Evolutionary conservation across 2,888 invertebrate genomes (phyloP), one percentile per base, ranked within the genome.

Genomic region (Zootermopsis nevadensis): DNA sequence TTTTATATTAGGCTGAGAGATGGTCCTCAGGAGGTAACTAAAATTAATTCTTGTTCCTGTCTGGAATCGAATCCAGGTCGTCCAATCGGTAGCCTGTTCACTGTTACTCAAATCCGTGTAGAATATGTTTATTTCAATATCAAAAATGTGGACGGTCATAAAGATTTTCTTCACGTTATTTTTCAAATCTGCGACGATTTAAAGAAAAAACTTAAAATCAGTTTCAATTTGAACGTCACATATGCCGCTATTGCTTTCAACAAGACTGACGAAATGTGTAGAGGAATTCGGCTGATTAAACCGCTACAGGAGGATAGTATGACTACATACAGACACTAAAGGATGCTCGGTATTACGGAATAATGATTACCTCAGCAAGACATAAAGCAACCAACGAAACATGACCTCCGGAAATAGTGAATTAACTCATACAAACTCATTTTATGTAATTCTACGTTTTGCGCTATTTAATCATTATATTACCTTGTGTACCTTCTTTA

Each of bases 351-450:
- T 60, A 60, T 60, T 60, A 8, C 60, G 3, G 7, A 60, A 8
- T 60, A 60, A 60, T 60, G 6, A 60, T 3, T 60, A 60, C 6
- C 38, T 4, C 38, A 38, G 38, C 38, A 10, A 38, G 38, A 38
- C 38, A 38, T 38, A 38, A n/a, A n/a, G n/a, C n/a, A n/a, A n/a
- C n/a, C n/a, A n/a, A n/a, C n/a, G n/a, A n/a, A n/a, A 38, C 33
- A 35, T 38, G 76, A 76, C 76, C 42, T 76, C 42, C 35, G 24
- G 76, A 35, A 76, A 76, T n/a, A 38, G n/a, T 12, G 24, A 38
- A 76, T 76, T 76, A 76, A 76, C 42, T 38, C 38, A 2, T 38
- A 19, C 76, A 42, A 38, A 38, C n/a, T 76, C 76, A 76, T 76
- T 76, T n/a, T 76, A 76, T 76, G 35, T 38, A 76, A 76, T 76